Evolutionary conservation across 2,113 vertebrate genomes (phyloP).

Genomic region (Osmerus mordax): DNA sequence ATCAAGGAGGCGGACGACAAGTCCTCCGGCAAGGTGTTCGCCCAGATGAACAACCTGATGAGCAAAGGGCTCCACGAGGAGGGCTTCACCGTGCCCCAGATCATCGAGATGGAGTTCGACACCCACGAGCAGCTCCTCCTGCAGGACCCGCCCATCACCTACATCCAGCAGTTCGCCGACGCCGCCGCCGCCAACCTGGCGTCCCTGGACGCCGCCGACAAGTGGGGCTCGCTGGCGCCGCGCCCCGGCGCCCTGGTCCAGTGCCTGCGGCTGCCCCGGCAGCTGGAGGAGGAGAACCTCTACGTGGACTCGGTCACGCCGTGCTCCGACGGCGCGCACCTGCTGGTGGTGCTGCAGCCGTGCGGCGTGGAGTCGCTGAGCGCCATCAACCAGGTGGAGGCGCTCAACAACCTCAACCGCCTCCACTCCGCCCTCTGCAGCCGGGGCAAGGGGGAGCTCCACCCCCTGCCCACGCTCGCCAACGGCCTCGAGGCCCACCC

Average conservation of each 20-base stretch:
- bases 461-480: slow-evolving; percentile 78
- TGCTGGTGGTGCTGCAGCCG: slow-evolving; percentile 88
- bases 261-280: slow-evolving; percentile 91
- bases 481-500: slow-evolving; percentile 85
- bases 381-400: slow-evolving; percentile 98
- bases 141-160: slow-evolving; percentile 97
- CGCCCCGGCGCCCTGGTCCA: slow-evolving; percentile 94
- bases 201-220: slow-evolving; percentile 85
- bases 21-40: slow-evolving; percentile 92
- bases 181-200: slow-evolving; percentile 83
- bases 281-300: slow-evolving; percentile 94
- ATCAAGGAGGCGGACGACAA: slow-evolving; percentile 98
- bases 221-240: slow-evolving; percentile 91
- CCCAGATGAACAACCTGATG: slow-evolving; percentile 98
- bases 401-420: slow-evolving; percentile 98
- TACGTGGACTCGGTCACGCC: slow-evolving; percentile 95
- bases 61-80: slow-evolving; percentile 97
- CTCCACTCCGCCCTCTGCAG: slow-evolving; percentile 95
- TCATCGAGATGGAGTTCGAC: slow-evolving; percentile 99
- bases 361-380: slow-evolving; percentile 87
- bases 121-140: slow-evolving; percentile 94
- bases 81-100: slow-evolving; percentile 97
- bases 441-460: slow-evolving; percentile 84
- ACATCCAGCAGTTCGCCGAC: slow-evolving; percentile 98
- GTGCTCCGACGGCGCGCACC: slow-evolving; percentile 94